Evolutionary conservation across 2,113 vertebrate genomes (phyloP).

Genomic region (Grantiella picta): DNA sequence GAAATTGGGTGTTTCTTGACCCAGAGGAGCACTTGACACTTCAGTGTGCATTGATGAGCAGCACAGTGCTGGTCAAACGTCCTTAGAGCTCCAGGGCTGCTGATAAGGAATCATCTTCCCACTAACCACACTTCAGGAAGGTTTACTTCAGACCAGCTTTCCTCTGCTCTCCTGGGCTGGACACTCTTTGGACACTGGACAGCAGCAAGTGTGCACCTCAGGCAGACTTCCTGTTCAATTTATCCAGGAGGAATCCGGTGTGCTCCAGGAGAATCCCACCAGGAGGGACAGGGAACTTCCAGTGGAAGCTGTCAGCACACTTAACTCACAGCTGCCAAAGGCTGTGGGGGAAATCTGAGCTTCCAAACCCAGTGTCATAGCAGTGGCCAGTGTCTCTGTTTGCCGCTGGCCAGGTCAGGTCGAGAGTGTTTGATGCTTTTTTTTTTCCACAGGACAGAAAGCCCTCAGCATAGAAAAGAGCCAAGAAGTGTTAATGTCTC

Average conservation of each 20-base stretch:
- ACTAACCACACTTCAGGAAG: neutral
- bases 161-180: neutral
- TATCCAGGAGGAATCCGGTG: neutral
- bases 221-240: neutral
- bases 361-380: too few species aligned
- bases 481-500: neutral
- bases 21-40: neutral
- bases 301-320: neutral
- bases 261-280: neutral
- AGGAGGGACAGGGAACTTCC: neutral
- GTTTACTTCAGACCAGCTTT: neutral
- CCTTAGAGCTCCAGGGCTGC: neutral
- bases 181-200: neutral
- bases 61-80: neutral
- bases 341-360: neutral
- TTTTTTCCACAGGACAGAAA: neutral
- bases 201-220: fast-evolving
- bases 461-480: neutral
- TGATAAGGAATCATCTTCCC: neutral
- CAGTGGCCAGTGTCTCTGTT: too few species aligned
- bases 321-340: neutral
- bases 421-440: fast-evolving
- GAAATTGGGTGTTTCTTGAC: neutral
- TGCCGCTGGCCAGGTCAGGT: neutral
- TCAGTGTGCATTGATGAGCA: neutral